A percentile compares a stretch with the other conserved stretches of the same genome.
phyloP scores from a whole-genome alignment of 1,140 invertebrate species.

The Drosophila auraria region DNA sequence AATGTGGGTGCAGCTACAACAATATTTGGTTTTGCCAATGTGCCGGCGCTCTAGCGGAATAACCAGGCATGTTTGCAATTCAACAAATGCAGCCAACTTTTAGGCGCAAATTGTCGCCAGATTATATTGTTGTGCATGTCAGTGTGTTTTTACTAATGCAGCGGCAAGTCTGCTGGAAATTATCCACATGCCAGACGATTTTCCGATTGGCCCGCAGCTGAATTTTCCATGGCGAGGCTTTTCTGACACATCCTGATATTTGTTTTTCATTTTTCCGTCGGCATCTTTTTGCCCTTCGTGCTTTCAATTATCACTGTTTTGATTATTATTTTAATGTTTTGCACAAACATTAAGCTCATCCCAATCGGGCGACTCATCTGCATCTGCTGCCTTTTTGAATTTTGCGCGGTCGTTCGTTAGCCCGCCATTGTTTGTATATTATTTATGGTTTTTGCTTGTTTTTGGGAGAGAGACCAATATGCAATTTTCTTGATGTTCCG shows the following conservation, averaged over 20 bases:
- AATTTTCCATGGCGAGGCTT: conserved; percentile 26
- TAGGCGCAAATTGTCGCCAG: conserved; percentile 69
- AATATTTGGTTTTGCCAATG: conserved; percentile 50
- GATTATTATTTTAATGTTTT: conserved; percentile 66
- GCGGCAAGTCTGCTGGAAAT: conserved; percentile 64
- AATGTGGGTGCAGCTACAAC: conserved; percentile 36
- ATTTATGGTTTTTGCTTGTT: conserved; percentile 12
- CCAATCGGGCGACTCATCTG: conserved; percentile 7
- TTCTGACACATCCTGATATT: conserved; percentile 55
- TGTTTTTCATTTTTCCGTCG: conserved; percentile 29
- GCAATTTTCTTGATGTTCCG: not conserved
- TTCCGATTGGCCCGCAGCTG: conserved; percentile 48
- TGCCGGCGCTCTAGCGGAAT: conserved; percentile 43
- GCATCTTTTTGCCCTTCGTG: conserved; percentile 25
- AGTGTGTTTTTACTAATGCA: conserved; percentile 50
- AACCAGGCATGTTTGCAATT: conserved; percentile 51
- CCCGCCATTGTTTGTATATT: conserved; percentile 11
- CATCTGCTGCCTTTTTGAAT: conserved; percentile 15
- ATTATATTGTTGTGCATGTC: conserved; percentile 58
- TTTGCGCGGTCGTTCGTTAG: conserved; percentile 24
- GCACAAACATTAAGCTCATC: conserved; percentile 38
- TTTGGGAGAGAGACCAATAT: not conserved
- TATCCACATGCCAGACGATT: conserved; percentile 56
- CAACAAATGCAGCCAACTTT: conserved; percentile 65
- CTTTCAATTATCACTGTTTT: conserved; percentile 69